These are phyloP conservation scores for Pelodytes ibericus DNA, from an alignment of 2,797 vertebrate genomes.

Conservation along the genomic window DNA sequence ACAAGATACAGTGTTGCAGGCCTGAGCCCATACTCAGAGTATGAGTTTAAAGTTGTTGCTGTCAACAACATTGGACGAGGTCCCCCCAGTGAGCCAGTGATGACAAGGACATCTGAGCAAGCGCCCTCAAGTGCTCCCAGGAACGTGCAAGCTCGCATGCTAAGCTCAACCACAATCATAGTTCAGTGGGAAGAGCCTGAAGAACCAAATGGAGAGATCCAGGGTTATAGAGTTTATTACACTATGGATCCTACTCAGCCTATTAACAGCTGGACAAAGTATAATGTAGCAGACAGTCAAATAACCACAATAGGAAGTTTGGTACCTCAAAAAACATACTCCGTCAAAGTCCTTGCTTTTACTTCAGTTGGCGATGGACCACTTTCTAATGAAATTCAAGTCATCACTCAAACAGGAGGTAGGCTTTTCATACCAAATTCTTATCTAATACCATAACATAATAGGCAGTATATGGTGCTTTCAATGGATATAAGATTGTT, in stretches of 20 bases:
- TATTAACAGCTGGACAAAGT: constrained; percentile 95
- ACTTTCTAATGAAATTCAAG: constrained; percentile 93
- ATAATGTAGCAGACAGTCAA: constrained; percentile 91
- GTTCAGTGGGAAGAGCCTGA: constrained; percentile 98
- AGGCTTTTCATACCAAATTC: constrained; percentile 54
- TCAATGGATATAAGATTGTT: no score
- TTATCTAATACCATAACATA: not conserved
- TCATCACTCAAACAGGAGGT: constrained; percentile 98
- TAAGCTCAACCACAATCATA: constrained; percentile 93
- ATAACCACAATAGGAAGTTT: constrained; percentile 94
- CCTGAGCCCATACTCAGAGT: constrained; percentile 95
- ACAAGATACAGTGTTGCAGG: constrained; percentile 97
- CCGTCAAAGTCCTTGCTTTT: constrained; percentile 94
- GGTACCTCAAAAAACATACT: constrained; percentile 94
- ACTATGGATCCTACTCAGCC: constrained; percentile 89
- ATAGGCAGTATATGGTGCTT: no score
- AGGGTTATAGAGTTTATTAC: constrained; percentile 96
- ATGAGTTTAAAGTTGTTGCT: constrained; percentile 93
- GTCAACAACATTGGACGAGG: constrained; percentile 97
- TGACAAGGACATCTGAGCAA: constrained; percentile 95
- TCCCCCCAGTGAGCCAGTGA: constrained; percentile 89
- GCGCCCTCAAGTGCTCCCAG: constrained; percentile 94
- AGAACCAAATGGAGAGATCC: constrained; percentile 95
- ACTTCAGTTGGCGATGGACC: constrained; percentile 97
- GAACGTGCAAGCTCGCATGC: constrained; percentile 93